These are phyloP conservation scores for Drosophila mojavensis DNA, from an alignment of 1,140 invertebrate genomes.

Conservation along the genomic window DNA sequence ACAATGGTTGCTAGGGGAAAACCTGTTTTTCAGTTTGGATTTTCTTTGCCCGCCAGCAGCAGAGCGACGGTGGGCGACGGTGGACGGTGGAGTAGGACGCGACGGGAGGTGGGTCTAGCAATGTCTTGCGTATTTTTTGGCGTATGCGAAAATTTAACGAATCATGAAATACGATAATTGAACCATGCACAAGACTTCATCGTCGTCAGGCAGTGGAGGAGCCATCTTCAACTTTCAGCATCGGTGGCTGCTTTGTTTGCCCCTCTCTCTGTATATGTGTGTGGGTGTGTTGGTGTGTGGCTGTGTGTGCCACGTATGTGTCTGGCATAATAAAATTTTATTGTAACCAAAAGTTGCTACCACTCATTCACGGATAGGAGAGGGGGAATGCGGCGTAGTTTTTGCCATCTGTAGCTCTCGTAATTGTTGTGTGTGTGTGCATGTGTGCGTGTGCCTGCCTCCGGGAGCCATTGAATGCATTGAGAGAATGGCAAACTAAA, in stretches of 20 bases:
- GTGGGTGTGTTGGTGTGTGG: constrained; percentile 29
- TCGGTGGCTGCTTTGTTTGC: constrained; percentile 70
- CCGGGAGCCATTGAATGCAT: constrained; percentile 12
- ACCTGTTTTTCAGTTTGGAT: constrained; percentile 68
- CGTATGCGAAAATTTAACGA: constrained; percentile 82
- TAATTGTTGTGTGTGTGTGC: constrained; percentile 64
- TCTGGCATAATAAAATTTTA: constrained; percentile 83
- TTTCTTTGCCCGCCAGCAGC: constrained; percentile 55
- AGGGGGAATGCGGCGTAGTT: constrained; percentile 33
- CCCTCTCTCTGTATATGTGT: constrained; percentile 29
- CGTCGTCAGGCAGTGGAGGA: constrained; percentile 36
- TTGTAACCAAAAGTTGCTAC: constrained; percentile 80
- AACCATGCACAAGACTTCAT: constrained; percentile 81
- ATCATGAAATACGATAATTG: constrained; percentile 83
- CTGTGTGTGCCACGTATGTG: constrained; percentile 53
- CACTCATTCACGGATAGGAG: constrained; percentile 49
- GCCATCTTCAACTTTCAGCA: constrained; percentile 66
- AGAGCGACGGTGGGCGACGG: neutral
- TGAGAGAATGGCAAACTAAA: constrained; percentile 47
- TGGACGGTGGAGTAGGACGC: no score
- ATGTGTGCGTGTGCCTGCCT: constrained; percentile 10
- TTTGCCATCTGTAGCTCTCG: constrained; percentile 38
- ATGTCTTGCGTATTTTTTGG: constrained; percentile 76
- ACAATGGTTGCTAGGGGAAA: constrained; percentile 78
- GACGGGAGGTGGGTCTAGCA: constrained; percentile 5